Evolutionary conservation across 2,888 invertebrate genomes (phyloP), one percentile per base, ranked within the genome.

Genomic region (Amitus sp.): DNA sequence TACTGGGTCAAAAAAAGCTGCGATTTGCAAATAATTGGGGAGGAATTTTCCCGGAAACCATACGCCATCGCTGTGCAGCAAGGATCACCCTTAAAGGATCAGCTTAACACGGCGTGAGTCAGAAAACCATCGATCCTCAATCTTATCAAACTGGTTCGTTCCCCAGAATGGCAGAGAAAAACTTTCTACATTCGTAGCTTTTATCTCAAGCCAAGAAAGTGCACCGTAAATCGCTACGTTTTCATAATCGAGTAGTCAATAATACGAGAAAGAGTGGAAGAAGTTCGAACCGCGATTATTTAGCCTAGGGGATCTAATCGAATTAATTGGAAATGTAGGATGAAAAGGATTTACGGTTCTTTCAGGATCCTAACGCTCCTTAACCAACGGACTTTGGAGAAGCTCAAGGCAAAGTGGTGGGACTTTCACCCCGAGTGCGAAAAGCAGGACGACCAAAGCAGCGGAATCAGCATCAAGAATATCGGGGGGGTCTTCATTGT

Each of bases 401-500:
- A 90, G 70, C 83, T 98, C 12, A 98, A 98, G 83, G 96, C 97
- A 74, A 90, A 88, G 72, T 99, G 98, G 98, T 99, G 98, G 98
- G 92, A 89, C 72, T 90, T 91, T 65, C 96, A 96, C 74, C 91
- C 90, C 0, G 87, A 89, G 5, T 95, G 95, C 73, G 93, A 94
- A 71, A 91, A 93, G 69, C 91, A 93, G 51, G 94, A 95, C 75
- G 94, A 96, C 77, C 95, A 97, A 77, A 94, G 94, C 2, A 98
- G 97, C 77, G 98, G 98, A 46, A 98, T 98, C 76, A 96, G 96
- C 60, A 97, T 98, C 61, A 92, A 96, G 77, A 98, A 98, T 80
- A 98, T 98, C 69, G 98, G 96, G 43, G 98, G 98, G 0, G 98
- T 98, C 0, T 98, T 98, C 80, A 95, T 98, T 50, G 96, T 98